Conservation (phyloP, 2,888 invertebrate genomes). For the Pachycephus smyrnensis region DNA sequence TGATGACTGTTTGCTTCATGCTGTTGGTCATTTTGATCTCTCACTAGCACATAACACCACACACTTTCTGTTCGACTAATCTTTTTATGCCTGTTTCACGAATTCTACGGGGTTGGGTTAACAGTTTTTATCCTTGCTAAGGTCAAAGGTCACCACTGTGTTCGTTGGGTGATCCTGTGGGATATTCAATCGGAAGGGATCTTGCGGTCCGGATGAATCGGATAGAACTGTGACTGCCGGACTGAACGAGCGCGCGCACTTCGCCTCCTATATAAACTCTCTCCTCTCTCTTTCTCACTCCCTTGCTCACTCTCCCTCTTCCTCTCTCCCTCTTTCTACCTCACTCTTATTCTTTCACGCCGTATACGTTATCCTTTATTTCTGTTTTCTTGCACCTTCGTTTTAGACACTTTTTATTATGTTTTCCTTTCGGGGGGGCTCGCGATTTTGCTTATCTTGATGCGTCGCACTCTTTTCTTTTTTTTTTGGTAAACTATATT, state of each 20-base stretch:
- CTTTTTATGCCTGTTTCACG: neutral
- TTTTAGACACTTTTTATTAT: neutral
- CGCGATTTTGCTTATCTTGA: neutral
- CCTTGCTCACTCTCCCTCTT: conserved; percentile 5
- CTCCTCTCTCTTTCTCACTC: conserved; percentile 52
- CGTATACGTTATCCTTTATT: conserved; percentile 1
- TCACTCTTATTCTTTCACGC: conserved; percentile 3
- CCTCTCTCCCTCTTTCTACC: conserved; percentile 24
- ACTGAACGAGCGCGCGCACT: conserved; percentile 65
- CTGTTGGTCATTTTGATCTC: conserved; percentile 66
- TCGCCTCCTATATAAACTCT: conserved; percentile 63
- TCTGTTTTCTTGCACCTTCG: conserved; percentile 18
- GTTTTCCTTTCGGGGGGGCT: neutral
- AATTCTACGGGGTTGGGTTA: neutral
- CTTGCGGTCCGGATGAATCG: conserved; percentile 48
- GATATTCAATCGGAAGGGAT: conserved; percentile 22
- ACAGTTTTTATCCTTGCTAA: neutral
- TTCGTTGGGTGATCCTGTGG: neutral
- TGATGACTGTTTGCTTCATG: conserved; percentile 71
- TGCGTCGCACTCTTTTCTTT: neutral
- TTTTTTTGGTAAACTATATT: neutral
- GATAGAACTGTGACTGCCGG: conserved; percentile 61
- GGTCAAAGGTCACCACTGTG: neutral
- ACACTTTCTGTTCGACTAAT: conserved; percentile 4
- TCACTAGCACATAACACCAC: conserved; percentile 34